Evolutionary conservation across 2,797 vertebrate species (phyloP), one percentile per base, ranked within the genome.

Genomic region (Streptopelia turtur): DNA sequence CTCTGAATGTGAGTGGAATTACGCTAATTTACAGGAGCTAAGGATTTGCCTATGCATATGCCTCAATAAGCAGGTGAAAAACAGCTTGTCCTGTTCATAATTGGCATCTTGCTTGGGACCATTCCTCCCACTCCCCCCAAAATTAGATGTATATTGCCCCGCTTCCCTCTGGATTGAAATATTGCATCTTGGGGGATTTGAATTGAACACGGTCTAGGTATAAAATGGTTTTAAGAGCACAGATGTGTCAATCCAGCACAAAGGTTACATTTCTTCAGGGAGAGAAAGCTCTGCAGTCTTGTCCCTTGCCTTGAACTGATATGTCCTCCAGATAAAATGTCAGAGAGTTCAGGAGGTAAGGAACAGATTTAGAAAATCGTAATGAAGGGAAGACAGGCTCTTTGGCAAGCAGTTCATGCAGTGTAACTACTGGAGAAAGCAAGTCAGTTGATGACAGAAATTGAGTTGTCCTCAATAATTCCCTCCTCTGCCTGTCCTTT

Each of bases 251-350:
- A 77, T 85, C 56, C 71, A 85, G 21, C 14, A 77, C 71, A 94
- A 91, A 96, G 89, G 83, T 94, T 93, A 87, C n/a, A 89, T 91
- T 93, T 87, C 90, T 80, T 91, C 78, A 77, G 90, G 78, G 77
- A 90, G 21, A 74, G 60, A 93, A 95, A 89, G 43, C 53, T 84
- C 77, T 64, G 10, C 11, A 64, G 78, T 90, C 39, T 31, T 89
- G 68, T 92, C 71, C 83, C 64, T 80, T 78, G 74, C 60, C 60
- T 94, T 89, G 83, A 94, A 88, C 71, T 77, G 39, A 57, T 87
- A 78, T 70, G 68, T 93, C 84, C 93, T 87, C 83, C 64, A 89
- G 92, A 92, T 88, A 94, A 95, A 95, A 87, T 60, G 60, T 60
- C 87, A 93, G 43, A 68, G 39, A 94, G 81, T 89, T 95, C 83